phyloP scores from a whole-genome alignment of 2,888 invertebrate genomes.

The Diabrotica balteata region DNA sequence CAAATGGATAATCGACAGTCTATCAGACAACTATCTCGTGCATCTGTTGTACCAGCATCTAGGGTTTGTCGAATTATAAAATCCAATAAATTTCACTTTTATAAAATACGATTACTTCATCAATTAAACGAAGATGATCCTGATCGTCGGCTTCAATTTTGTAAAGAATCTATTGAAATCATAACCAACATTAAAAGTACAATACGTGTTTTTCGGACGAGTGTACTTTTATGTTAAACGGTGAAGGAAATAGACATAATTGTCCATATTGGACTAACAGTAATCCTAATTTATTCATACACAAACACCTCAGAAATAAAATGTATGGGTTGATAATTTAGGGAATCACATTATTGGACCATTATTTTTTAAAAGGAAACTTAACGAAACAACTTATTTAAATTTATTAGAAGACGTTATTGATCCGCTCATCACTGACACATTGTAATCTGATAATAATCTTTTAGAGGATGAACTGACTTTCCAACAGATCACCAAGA shows the following conservation, averaged over 20 bases:
- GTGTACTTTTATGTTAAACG: too few relatives aligned
- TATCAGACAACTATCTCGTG: too few relatives aligned
- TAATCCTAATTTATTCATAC: slow-evolving; percentile 1
- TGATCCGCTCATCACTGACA: not conserved
- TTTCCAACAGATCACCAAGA: too few relatives aligned
- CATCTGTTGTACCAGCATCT: too few relatives aligned
- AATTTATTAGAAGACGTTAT: too few relatives aligned
- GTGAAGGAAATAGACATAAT: not conserved
- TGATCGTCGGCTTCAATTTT: not conserved
- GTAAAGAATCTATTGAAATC: not conserved
- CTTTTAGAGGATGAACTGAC: slow-evolving; percentile 1
- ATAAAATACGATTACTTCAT: too few relatives aligned
- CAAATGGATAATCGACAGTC: too few relatives aligned
- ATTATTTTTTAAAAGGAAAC: not conserved
- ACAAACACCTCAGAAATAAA: slow-evolving; percentile 2
- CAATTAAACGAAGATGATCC: too few relatives aligned
- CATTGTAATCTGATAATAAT: slow-evolving; percentile 2
- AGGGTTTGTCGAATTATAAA: too few relatives aligned
- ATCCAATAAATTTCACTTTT: too few relatives aligned
- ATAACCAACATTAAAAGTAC: not conserved
- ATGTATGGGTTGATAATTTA: not conserved
- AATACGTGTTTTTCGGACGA: not conserved
- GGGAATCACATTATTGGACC: not conserved
- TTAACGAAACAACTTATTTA: not conserved
- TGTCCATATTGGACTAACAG: not conserved